Evolutionary conservation across 1,140 invertebrate species (phyloP).

Genomic region (Latrodectus geometricus): DNA sequence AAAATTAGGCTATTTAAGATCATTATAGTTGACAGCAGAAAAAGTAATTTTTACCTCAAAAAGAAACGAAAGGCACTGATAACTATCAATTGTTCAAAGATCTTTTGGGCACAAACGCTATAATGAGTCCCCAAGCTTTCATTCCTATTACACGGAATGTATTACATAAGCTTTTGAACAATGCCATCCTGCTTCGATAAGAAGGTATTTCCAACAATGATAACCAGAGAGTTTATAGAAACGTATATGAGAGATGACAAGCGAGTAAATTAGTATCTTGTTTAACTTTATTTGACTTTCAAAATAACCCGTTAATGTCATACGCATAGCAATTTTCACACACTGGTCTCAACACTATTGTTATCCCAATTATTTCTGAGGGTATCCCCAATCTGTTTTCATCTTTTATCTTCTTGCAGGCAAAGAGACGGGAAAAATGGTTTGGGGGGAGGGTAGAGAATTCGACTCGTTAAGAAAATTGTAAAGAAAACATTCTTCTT

Average conservation of each 20-base stretch:
- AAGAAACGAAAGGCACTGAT: too few species aligned
- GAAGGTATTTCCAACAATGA: background rate
- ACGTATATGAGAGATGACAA: background rate
- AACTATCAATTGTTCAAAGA: too few species aligned
- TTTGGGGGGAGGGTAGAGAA: background rate
- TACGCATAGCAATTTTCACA: slow-evolving; percentile 7
- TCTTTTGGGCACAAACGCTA: background rate
- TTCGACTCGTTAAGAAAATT: background rate
- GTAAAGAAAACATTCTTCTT: slow-evolving; percentile 13
- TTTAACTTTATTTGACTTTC: slow-evolving; percentile 19
- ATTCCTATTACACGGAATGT: background rate
- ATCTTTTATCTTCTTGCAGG: background rate
- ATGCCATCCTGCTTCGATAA: background rate
- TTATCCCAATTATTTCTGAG: slow-evolving; percentile 20
- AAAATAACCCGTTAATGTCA: slow-evolving; percentile 28
- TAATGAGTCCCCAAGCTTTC: background rate
- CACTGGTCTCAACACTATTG: background rate
- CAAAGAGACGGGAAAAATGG: background rate
- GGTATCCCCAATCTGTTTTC: background rate
- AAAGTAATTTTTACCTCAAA: too few species aligned
- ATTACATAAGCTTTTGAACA: background rate
- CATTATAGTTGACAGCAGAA: too few species aligned
- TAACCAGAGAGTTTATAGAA: background rate
- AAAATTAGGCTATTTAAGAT: too few species aligned
- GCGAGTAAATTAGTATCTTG: slow-evolving; percentile 24